Evolutionary conservation across 2,888 invertebrate genomes (phyloP).

Genomic region (Chalcis sispes): DNA sequence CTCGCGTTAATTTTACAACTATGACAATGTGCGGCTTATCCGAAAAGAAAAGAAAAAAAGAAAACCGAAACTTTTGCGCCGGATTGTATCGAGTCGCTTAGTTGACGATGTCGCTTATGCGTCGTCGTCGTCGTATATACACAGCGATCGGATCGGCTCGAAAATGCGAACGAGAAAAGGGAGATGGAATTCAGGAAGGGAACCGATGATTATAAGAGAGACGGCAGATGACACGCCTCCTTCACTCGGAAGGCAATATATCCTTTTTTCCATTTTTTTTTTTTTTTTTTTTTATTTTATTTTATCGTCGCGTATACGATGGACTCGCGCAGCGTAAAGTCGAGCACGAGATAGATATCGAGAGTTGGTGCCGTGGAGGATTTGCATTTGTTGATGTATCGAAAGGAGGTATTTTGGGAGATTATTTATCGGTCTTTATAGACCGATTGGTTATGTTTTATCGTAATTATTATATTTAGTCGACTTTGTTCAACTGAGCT

Average conservation of each 20-base stretch:
- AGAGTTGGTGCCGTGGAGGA: too few species aligned
- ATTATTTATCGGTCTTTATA: conserved; percentile 2
- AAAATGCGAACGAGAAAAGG: conserved; percentile 32
- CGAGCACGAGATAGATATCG: conserved; percentile 31
- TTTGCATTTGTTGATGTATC: conserved; percentile 27
- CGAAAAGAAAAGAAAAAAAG: too few species aligned
- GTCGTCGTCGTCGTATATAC: neutral
- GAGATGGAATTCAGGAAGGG: conserved; percentile 37
- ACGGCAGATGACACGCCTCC: conserved; percentile 33
- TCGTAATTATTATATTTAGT: conserved; percentile 23
- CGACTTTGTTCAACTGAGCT: neutral
- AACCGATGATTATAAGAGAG: conserved; percentile 41
- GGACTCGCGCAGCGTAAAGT: conserved; percentile 8
- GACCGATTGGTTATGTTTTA: neutral
- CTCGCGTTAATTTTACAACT: too few species aligned
- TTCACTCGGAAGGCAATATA: too few species aligned
- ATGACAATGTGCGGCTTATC: too few species aligned
- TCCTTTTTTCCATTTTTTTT: conserved; percentile 9
- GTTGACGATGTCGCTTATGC: neutral
- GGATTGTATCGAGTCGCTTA: neutral
- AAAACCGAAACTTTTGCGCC: neutral
- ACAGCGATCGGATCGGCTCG: conserved; percentile 3
- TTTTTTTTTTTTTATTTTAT: too few species aligned
- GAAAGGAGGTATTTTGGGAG: conserved; percentile 24
- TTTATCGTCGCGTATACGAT: neutral